Evolutionary conservation across 2,797 vertebrate species (phyloP), one percentile per base, ranked within the genome.

Genomic region (Pangasius djambal): DNA sequence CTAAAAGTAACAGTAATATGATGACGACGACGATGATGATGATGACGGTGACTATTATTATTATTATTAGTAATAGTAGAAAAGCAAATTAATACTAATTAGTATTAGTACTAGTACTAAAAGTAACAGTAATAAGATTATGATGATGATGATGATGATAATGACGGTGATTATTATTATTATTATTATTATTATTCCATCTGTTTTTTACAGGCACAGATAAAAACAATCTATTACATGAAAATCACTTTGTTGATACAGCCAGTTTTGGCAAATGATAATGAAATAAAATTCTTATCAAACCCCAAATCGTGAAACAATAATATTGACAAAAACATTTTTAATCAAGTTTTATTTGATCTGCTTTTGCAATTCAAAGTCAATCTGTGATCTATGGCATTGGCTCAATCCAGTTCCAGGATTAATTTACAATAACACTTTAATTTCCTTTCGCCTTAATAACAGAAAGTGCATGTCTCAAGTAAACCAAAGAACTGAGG

Each of bases 291-390:
- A 40, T 75, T 75, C 1, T 57, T 72, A 55, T 37, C 18, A 31
- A 77, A 52, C 48, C 44, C 2, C 72, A 31, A 52, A 50, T 5
- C 6, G 3, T n/a, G 25, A 1, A 16, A 69, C 57, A 87, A 61
- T 15, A 28, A 31, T 82, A 22, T 40, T 15, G 25, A 83, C 18
- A 48, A 50, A 65, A 9, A 67, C 2, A 37, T 31, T 12, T 88
- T 28, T 59, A 44, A 31, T 28, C 52, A 83, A 20, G 8, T 34
- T 78, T 85, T 85, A 79, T 88, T 88, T 85, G 18, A 84, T 84
- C 52, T 69, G 34, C 28, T 48, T 63, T 88, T 84, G 87, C 55
- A 88, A 63, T 20, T 79, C 59, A 63, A 63, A 63, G 48, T 70
- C 5, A 72, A 37, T 70, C 9, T 52, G 72, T 6, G 59, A 67